Evolutionary conservation across 1,140 invertebrate genomes (phyloP).

Genomic region (Meteorus sp.): DNA sequence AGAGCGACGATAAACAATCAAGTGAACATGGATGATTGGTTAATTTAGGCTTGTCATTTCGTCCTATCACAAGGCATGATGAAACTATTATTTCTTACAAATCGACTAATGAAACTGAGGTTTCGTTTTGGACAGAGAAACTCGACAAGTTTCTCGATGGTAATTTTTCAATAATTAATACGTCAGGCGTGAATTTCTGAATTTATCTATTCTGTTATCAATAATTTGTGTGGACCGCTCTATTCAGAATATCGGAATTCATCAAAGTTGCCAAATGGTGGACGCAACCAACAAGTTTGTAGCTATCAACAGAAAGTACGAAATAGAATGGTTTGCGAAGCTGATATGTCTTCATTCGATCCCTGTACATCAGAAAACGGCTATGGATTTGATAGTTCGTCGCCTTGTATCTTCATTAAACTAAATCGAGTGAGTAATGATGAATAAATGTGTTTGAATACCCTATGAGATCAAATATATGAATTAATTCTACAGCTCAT

Average conservation of each 20-base stretch:
- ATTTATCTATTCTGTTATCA: not conserved
- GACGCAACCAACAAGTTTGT: constrained; percentile 70
- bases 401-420: constrained; percentile 85
- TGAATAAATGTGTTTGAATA: not conserved
- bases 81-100: constrained; percentile 84
- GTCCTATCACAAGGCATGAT: constrained; percentile 76
- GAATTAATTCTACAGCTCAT: constrained; percentile 57
- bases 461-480: constrained; percentile 4
- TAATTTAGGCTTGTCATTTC: constrained; percentile 75
- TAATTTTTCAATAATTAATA: constrained; percentile 56
- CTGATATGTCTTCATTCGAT: constrained; percentile 66
- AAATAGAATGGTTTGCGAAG: constrained; percentile 69
- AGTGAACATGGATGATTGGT: constrained; percentile 4
- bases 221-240: constrained; percentile 11
- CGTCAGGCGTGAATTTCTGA: not conserved
- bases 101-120: constrained; percentile 66
- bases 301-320: constrained; percentile 62
- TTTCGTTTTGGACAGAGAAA: constrained; percentile 68
- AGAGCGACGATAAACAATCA: not conserved
- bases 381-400: constrained; percentile 73
- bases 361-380: constrained; percentile 65
- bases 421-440: constrained; percentile 75
- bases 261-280: constrained; percentile 57
- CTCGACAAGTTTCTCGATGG: constrained; percentile 73
- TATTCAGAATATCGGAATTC: constrained; percentile 64